These are phyloP conservation scores for Ophraella communa DNA, from an alignment of 2,888 invertebrate species.

Conservation along the genomic window DNA sequence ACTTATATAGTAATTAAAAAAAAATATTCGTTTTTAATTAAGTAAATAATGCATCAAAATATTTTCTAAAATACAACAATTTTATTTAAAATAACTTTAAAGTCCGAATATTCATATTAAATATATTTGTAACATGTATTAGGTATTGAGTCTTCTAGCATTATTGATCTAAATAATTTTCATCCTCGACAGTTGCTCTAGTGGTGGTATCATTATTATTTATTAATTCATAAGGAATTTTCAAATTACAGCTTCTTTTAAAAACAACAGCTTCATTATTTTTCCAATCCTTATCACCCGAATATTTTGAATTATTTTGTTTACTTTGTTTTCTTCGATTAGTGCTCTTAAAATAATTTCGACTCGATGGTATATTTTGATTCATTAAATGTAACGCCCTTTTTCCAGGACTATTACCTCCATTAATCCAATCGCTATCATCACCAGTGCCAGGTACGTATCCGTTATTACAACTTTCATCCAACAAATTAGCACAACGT, in stretches of 20 bases:
- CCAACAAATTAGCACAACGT: constrained; percentile 57
- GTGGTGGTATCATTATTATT: neutral
- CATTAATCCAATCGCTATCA: constrained; percentile 43
- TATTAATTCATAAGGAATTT: neutral
- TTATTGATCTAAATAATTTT: neutral
- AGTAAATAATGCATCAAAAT: neutral
- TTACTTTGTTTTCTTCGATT: neutral
- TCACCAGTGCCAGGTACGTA: constrained; percentile 56
- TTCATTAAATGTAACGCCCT: constrained; percentile 61
- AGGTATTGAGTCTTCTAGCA: neutral
- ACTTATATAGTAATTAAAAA: too few relatives aligned
- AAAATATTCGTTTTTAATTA: too few relatives aligned
- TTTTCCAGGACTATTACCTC: constrained; percentile 42
- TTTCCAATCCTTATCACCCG: too few relatives aligned
- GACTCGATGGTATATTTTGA: constrained; percentile 57
- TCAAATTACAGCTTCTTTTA: too few relatives aligned
- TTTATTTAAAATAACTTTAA: neutral
- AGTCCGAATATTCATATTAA: neutral
- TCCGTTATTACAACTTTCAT: constrained; percentile 60
- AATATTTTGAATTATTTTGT: constrained; percentile 59
- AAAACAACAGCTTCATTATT: too few relatives aligned
- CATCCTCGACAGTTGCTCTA: neutral
- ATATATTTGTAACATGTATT: neutral
- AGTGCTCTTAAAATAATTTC: neutral
- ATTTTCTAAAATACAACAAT: neutral